These are phyloP conservation scores for Hemistola chrysoprasaria DNA, from an alignment of 2,888 invertebrate genomes.

Conservation along the genomic window DNA sequence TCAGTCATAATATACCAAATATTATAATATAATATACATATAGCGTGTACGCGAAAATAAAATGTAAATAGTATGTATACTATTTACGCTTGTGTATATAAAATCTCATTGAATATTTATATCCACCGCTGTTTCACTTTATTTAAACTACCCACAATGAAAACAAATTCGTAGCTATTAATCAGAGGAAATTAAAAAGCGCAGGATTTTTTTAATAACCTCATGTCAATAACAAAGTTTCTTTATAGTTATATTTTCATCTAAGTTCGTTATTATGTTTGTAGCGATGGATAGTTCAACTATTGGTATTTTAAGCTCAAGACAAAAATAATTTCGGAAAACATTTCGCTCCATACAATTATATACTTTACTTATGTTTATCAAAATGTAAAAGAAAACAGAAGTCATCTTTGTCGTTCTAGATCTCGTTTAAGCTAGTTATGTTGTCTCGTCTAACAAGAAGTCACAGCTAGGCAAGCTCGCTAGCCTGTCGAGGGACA, in stretches of 20 bases:
- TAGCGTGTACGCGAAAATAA: too few species aligned
- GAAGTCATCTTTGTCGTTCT: constrained; percentile 63
- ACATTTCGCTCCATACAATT: constrained; percentile 36
- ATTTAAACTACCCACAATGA: too few species aligned
- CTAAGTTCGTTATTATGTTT: constrained; percentile 10
- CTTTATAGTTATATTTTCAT: not conserved
- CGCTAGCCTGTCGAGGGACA: constrained; percentile 52
- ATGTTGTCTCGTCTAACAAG: constrained; percentile 58
- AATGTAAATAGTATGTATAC: too few species aligned
- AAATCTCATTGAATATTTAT: too few species aligned
- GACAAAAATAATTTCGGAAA: constrained; percentile 43
- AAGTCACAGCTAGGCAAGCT: constrained; percentile 48
- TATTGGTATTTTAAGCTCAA: constrained; percentile 45
- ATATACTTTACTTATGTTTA: constrained; percentile 41
- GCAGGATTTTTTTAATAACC: constrained; percentile 23
- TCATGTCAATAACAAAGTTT: constrained; percentile 9
- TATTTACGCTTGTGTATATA: too few species aligned
- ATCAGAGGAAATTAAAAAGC: constrained; percentile 14
- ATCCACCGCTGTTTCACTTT: constrained; percentile 14
- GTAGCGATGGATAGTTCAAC: constrained; percentile 12
- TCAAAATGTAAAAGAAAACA: constrained; percentile 28
- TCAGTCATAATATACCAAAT: too few species aligned
- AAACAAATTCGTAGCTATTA: constrained; percentile 5
- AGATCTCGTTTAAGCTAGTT: constrained; percentile 40
- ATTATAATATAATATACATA: too few species aligned